phyloP scores from a whole-genome alignment of 2,797 vertebrate species.

The Sitta carolinensis region DNA sequence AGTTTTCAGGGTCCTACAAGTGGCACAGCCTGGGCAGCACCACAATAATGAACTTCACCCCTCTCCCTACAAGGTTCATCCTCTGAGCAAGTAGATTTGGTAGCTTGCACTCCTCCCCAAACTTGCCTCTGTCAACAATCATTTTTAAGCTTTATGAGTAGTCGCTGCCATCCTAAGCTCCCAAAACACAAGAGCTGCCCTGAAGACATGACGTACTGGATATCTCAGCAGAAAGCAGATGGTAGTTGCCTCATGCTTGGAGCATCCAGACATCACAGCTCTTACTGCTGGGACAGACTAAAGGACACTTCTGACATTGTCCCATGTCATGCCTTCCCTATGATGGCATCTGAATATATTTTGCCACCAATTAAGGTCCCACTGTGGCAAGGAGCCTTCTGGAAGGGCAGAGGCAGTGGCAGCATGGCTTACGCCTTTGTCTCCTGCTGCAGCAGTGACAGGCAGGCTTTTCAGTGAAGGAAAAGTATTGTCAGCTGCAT shows the following conservation, averaged over 20 bases:
- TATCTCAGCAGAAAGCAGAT: neutral
- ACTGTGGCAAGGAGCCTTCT: neutral
- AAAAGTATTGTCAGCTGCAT: neutral
- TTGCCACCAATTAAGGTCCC: neutral
- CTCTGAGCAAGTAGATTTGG: neutral
- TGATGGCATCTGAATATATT: neutral
- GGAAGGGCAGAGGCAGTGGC: neutral
- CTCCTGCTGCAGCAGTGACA: neutral
- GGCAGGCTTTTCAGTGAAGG: neutral
- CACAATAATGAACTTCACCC: neutral
- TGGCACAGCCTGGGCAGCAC: neutral
- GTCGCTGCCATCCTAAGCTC: neutral
- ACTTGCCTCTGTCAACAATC: neutral
- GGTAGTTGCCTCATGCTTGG: neutral
- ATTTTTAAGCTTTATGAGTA: accelerated
- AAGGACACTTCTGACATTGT: neutral
- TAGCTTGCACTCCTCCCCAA: neutral
- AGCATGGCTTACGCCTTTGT: neutral
- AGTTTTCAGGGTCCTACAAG: accelerated
- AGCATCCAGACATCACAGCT: neutral
- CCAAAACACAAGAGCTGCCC: neutral
- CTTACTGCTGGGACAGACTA: neutral
- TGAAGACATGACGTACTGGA: accelerated
- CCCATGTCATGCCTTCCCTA: neutral
- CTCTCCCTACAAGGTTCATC: neutral